Percentiles rank a stretch among this genome's conserved stretches.
phyloP scores from a whole-genome alignment of 2,113 vertebrate species.

The Azemiops feae region DNA sequence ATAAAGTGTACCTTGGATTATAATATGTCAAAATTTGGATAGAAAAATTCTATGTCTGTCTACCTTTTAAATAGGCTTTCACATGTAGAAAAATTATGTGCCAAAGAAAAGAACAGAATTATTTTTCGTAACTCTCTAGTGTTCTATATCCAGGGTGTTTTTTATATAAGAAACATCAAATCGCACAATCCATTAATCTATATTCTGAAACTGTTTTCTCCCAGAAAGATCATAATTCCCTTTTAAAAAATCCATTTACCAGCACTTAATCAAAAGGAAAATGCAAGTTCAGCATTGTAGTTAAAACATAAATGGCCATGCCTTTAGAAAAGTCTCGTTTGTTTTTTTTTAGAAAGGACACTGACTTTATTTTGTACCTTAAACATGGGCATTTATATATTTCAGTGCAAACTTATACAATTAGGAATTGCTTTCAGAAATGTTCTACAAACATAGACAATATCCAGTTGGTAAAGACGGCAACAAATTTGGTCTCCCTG shows the following conservation, averaged over 20 bases:
- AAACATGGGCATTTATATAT: fast-evolving
- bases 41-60: not conserved
- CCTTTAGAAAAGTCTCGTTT: not conserved
- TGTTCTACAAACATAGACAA: conserved; percentile 43
- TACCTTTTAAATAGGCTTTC: not conserved
- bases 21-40: not conserved
- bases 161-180: not conserved
- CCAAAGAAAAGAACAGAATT: not conserved
- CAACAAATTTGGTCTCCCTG: conserved; percentile 67
- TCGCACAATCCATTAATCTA: not conserved
- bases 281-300: not conserved
- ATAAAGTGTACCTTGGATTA: not conserved
- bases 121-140: not conserved
- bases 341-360: not conserved
- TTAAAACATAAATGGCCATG: not conserved
- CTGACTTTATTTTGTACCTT: not conserved
- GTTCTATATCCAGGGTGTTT: not conserved
- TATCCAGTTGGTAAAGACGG: conserved; percentile 58
- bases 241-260: not conserved
- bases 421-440: conserved; percentile 45
- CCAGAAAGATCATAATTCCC: not conserved
- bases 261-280: not conserved
- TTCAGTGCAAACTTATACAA: fast-evolving
- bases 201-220: not conserved
- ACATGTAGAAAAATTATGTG: not conserved